Evolutionary conservation across 2,113 vertebrate genomes (phyloP).

Genomic region (Malaclemys terrapin): DNA sequence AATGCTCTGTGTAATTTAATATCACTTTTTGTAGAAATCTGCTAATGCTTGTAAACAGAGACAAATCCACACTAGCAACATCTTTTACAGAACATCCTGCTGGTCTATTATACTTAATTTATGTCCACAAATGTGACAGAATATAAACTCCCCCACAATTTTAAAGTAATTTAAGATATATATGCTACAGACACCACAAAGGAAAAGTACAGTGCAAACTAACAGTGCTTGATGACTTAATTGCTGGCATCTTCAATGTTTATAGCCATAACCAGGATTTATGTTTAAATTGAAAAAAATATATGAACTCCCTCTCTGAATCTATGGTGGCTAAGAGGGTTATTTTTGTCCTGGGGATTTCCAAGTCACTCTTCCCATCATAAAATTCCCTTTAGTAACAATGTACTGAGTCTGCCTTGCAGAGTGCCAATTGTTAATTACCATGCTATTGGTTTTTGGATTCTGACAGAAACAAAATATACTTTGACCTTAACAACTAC

Average conservation of each 20-base stretch:
- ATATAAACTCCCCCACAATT: neutral
- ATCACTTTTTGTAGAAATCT: constrained; percentile 4
- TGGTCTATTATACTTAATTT: neutral
- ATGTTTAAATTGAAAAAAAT: neutral
- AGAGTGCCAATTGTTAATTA: rapidly evolving
- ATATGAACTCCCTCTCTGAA: neutral
- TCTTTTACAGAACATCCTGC: neutral
- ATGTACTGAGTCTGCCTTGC: neutral
- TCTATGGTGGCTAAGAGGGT: neutral
- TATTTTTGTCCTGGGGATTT: neutral
- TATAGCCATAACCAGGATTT: neutral
- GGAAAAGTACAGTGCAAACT: neutral
- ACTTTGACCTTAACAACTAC: rapidly evolving
- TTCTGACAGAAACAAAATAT: neutral
- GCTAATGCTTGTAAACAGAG: neutral
- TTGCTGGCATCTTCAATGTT: rapidly evolving
- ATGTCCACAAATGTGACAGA: neutral
- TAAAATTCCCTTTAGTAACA: neutral
- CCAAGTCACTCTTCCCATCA: neutral
- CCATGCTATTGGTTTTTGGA: neutral
- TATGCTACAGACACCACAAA: neutral
- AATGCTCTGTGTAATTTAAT: constrained; percentile 9
- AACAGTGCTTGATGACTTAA: neutral
- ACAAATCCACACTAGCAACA: neutral
- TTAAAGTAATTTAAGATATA: neutral